Percentiles rank a stretch among this genome's conserved stretches.
Evolutionary conservation across 1,140 invertebrate species (phyloP).

Genomic region (Leptinotarsa texana): DNA sequence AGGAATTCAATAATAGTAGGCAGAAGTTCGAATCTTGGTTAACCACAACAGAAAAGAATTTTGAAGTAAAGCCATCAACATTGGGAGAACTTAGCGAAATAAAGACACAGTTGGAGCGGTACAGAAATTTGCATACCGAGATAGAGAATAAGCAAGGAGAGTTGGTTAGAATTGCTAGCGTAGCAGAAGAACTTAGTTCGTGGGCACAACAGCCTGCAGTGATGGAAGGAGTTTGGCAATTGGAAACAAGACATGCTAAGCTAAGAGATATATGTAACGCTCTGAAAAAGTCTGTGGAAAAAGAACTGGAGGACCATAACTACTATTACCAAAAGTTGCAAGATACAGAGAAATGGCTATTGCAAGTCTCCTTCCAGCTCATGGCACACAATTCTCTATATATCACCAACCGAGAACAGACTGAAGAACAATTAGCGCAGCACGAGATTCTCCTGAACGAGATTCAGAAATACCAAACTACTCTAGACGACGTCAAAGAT

Average conservation of each 20-base stretch:
- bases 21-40: slow-evolving; percentile 74
- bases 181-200: slow-evolving; percentile 71
- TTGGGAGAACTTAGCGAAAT: slow-evolving; percentile 87
- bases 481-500: slow-evolving; percentile 78
- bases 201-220: slow-evolving; percentile 70
- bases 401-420: slow-evolving; percentile 88
- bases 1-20: slow-evolving; percentile 76
- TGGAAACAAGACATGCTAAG: slow-evolving; percentile 69
- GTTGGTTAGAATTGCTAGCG: slow-evolving; percentile 69
- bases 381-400: slow-evolving; percentile 96
- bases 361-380: slow-evolving; percentile 92
- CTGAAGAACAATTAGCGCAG: slow-evolving; percentile 85
- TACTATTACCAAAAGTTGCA: slow-evolving; percentile 87
- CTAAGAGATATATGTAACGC: slow-evolving; percentile 64
- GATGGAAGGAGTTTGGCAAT: slow-evolving; percentile 64
- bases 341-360: slow-evolving; percentile 93
- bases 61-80: slow-evolving; percentile 68
- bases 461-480: slow-evolving; percentile 82
- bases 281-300: slow-evolving; percentile 68
- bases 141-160: slow-evolving; percentile 74
- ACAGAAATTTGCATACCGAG: slow-evolving; percentile 76
- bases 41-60: slow-evolving; percentile 64
- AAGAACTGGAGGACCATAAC: slow-evolving; percentile 83
- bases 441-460: slow-evolving; percentile 81
- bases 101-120: slow-evolving; percentile 86